Conservation (phyloP, 2,113 vertebrate species). For the Bubalus kerabau region DNA sequence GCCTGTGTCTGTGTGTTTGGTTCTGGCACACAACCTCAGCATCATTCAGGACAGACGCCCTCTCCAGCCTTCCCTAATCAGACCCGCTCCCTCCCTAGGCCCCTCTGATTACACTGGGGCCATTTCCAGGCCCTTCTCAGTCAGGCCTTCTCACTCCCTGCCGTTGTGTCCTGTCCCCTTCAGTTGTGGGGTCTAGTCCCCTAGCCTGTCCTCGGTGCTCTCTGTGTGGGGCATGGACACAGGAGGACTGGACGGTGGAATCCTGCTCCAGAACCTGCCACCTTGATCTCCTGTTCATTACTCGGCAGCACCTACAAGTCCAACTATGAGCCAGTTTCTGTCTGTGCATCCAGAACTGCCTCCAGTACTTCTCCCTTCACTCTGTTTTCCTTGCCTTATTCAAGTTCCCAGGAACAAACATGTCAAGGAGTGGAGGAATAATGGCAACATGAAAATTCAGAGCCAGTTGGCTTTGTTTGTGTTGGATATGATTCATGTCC, state of each 20-base stretch:
- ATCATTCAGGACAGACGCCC: neutral
- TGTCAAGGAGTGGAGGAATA: neutral
- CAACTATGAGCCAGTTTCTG: neutral
- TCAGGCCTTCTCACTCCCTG: neutral
- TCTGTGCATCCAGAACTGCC: neutral
- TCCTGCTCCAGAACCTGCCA: neutral
- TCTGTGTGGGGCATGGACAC: neutral
- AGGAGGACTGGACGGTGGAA: neutral
- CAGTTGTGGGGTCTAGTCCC: too few species aligned
- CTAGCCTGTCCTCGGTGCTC: neutral
- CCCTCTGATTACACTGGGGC: neutral
- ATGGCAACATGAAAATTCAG: neutral
- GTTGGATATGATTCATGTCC: neutral
- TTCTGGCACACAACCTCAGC: fast-evolving
- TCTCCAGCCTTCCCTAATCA: neutral
- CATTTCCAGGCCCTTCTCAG: neutral
- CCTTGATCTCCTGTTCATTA: neutral
- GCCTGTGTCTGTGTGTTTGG: neutral
- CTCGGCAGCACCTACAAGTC: neutral
- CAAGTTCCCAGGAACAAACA: neutral
- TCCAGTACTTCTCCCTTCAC: neutral
- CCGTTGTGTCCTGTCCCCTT: neutral
- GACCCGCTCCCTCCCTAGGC: neutral
- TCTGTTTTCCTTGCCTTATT: neutral
- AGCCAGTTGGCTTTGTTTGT: neutral